phyloP scores from a whole-genome alignment of 1,140 invertebrate genomes.

The Drosophila sproati region DNA sequence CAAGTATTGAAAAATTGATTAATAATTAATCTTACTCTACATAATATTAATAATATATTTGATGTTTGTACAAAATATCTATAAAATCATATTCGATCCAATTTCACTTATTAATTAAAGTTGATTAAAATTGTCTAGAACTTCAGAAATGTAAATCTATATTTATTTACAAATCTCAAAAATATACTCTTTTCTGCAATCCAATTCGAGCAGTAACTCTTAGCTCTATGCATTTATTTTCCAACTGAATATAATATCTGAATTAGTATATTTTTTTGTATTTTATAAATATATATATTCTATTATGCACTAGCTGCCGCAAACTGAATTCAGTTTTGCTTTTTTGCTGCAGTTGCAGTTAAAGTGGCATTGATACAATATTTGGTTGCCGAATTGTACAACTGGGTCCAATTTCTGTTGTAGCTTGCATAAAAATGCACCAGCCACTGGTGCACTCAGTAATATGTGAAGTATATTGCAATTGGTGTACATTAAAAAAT shows the following conservation, averaged over 20 bases:
- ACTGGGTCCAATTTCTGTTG: slow-evolving; percentile 61
- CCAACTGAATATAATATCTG: slow-evolving; percentile 24
- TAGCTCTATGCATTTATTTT: neutral
- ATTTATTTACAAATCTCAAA: neutral
- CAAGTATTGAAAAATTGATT: neutral
- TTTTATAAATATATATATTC: neutral
- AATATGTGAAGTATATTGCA: slow-evolving; percentile 25
- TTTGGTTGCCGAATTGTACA: slow-evolving; percentile 62
- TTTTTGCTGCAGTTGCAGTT: slow-evolving; percentile 12
- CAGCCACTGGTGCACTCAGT: slow-evolving; percentile 47
- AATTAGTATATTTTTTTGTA: slow-evolving; percentile 50
- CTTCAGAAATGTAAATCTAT: neutral
- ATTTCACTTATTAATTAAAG: too few relatives aligned
- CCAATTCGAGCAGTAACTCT: neutral
- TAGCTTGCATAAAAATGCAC: slow-evolving; percentile 72
- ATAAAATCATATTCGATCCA: neutral
- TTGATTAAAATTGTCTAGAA: too few relatives aligned
- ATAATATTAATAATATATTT: neutral
- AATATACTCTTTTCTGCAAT: neutral
- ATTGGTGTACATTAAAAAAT: slow-evolving; percentile 65
- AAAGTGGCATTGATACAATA: slow-evolving; percentile 49
- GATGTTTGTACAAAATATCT: neutral
- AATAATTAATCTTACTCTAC: too few relatives aligned
- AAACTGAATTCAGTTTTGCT: slow-evolving; percentile 33
- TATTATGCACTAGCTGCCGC: slow-evolving; percentile 5